Conservation (phyloP, 1,140 invertebrate genomes). For the Sipha flava region DNA sequence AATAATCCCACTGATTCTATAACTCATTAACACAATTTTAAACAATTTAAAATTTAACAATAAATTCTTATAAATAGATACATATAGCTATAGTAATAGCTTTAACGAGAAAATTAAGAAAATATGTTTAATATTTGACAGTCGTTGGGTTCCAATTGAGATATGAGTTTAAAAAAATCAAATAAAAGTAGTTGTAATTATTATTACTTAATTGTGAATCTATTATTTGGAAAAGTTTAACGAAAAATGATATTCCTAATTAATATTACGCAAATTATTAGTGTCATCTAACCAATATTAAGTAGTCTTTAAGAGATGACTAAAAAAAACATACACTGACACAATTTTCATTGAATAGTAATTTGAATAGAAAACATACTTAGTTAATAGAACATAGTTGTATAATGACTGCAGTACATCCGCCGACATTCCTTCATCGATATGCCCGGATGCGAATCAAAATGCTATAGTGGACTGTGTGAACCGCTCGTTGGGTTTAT, state of each 20-base stretch:
- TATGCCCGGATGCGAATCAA: neutral
- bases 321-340: neutral
- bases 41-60: no score
- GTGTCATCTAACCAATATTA: neutral
- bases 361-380: constrained; percentile 20
- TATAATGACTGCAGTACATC: neutral
- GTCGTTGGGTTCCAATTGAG: no score
- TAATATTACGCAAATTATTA: neutral
- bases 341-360: constrained; percentile 2
- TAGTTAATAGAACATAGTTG: neutral
- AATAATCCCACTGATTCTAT: no score
- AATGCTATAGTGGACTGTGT: neutral
- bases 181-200: no score
- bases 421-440: neutral
- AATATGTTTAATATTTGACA: no score
- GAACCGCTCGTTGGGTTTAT: neutral
- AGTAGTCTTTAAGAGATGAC: neutral
- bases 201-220: no score
- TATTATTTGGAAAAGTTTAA: neutral
- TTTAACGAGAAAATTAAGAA: no score
- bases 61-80: no score
- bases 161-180: no score
- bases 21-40: no score
- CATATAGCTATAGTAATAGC: no score
- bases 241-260: neutral